A percentile compares a stretch with the other conserved stretches of the same genome.
Conservation (phyloP, 1,140 invertebrate species). For the Lepidurus apus region DNA sequence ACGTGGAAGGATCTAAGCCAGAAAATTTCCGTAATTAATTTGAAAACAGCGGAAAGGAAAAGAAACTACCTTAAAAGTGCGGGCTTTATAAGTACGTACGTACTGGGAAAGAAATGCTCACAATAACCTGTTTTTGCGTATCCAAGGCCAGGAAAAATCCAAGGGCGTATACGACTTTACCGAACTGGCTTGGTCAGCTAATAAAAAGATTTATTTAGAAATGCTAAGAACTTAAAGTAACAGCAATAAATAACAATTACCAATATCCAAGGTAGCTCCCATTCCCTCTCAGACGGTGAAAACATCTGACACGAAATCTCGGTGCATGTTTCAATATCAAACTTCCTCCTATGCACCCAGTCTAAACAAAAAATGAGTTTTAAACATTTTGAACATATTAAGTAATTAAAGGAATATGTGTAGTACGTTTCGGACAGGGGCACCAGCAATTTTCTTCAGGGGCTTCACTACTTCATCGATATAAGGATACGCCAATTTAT, state of each 20-base stretch:
- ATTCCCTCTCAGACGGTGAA: slow-evolving; percentile 65
- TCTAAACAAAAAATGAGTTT: slow-evolving; percentile 45
- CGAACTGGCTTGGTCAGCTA: slow-evolving; percentile 21
- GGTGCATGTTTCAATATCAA: slow-evolving; percentile 67
- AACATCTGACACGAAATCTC: slow-evolving; percentile 69
- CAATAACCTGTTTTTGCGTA: slow-evolving; percentile 58
- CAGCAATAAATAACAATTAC: slow-evolving; percentile 44
- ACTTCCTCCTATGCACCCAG: slow-evolving; percentile 69
- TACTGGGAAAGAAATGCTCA: slow-evolving; percentile 53
- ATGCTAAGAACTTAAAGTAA: too few species aligned
- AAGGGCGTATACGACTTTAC: slow-evolving; percentile 41
- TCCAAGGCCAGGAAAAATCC: slow-evolving; percentile 55
- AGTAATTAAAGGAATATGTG: not conserved
- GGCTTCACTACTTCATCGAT: slow-evolving; percentile 40
- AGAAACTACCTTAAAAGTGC: slow-evolving; percentile 41
- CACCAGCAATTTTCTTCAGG: slow-evolving; percentile 41
- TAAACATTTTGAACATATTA: not conserved
- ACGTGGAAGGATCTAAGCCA: slow-evolving; percentile 60
- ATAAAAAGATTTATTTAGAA: slow-evolving; percentile 21
- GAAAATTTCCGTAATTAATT: not conserved
- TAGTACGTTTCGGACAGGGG: slow-evolving; percentile 43
- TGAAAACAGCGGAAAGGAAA: not conserved
- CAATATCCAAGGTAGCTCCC: slow-evolving; percentile 56
- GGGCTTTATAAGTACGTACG: slow-evolving; percentile 35
- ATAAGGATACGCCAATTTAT: slow-evolving; percentile 34